These are phyloP conservation scores for Melangyna quadrimaculata DNA, from an alignment of 2,888 invertebrate species.

Conservation along the genomic window DNA sequence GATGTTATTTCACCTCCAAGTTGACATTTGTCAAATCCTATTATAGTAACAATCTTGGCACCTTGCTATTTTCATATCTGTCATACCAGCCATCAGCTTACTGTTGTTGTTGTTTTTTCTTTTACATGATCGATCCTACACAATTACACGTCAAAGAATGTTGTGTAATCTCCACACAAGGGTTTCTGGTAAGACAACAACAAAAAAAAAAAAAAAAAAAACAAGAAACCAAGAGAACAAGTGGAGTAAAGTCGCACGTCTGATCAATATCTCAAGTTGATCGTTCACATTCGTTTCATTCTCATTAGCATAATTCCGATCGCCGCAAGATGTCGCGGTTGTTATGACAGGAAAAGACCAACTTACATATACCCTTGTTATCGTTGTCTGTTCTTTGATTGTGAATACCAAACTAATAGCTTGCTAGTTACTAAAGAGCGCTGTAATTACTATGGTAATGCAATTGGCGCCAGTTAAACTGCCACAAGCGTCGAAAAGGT, in stretches of 20 bases:
- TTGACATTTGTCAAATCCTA: constrained; percentile 47
- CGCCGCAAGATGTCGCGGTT: constrained; percentile 69
- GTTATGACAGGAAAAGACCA: constrained; percentile 59
- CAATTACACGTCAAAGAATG: constrained; percentile 18
- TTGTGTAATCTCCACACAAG: constrained; percentile 38
- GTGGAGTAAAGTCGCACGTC: constrained; percentile 6
- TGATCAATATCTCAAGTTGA: constrained; percentile 57
- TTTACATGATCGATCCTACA: too few species aligned
- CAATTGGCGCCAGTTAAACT: constrained; percentile 60
- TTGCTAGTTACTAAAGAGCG: not conserved
- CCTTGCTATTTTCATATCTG: not conserved
- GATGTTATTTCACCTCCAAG: constrained; percentile 18
- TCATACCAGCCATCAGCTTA: not conserved
- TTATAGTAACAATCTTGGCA: not conserved
- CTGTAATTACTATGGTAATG: constrained; percentile 68
- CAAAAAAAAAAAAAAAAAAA: not conserved
- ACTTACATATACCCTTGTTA: constrained; percentile 45
- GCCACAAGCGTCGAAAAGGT: constrained; percentile 47
- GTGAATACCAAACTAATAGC: not conserved
- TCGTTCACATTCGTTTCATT: constrained; percentile 40
- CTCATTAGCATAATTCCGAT: constrained; percentile 67
- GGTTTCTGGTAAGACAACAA: not conserved
- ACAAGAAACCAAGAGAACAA: constrained; percentile 11
- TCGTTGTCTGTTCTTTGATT: constrained; percentile 20
- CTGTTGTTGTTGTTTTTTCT: not conserved